These are phyloP conservation scores for Aleadryas rufinucha DNA, from an alignment of 2,113 vertebrate genomes.

Conservation along the genomic window DNA sequence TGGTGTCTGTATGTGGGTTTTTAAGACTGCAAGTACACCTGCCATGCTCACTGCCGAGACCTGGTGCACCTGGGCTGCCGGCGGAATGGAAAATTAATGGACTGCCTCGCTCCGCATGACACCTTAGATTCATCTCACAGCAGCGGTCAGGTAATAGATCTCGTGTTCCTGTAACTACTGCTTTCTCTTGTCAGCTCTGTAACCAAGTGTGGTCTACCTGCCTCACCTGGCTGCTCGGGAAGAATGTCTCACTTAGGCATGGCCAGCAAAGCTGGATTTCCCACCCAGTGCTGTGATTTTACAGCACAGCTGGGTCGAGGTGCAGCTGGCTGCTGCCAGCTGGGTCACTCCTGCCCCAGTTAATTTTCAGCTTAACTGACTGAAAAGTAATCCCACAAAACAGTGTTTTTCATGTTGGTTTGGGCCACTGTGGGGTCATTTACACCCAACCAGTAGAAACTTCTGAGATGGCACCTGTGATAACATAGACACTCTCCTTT, in stretches of 20 bases:
- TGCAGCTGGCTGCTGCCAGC: not conserved
- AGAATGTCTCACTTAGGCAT: not conserved
- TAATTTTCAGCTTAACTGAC: not conserved
- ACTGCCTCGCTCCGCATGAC: not conserved
- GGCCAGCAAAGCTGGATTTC: not conserved
- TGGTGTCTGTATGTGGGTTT: not conserved
- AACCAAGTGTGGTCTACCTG: not conserved
- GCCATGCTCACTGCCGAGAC: conserved; percentile 72
- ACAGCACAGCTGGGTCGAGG: accelerated
- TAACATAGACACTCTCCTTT: not conserved
- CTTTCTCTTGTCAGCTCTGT: not conserved
- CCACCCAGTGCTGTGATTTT: not conserved
- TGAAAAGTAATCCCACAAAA: not conserved
- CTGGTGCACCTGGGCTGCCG: conserved; percentile 73
- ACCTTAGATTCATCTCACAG: not conserved
- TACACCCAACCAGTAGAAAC: not conserved
- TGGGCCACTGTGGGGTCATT: not conserved
- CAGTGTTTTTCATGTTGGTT: not conserved
- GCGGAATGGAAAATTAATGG: conserved; percentile 60
- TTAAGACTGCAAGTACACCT: conserved; percentile 74
- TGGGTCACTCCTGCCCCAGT: not conserved
- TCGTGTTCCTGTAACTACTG: not conserved
- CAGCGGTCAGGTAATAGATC: conserved; percentile 39
- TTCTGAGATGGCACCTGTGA: not conserved
- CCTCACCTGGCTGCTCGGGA: not conserved